Conservation (phyloP, 2,797 vertebrate genomes). For the Apodemus agrarius region DNA sequence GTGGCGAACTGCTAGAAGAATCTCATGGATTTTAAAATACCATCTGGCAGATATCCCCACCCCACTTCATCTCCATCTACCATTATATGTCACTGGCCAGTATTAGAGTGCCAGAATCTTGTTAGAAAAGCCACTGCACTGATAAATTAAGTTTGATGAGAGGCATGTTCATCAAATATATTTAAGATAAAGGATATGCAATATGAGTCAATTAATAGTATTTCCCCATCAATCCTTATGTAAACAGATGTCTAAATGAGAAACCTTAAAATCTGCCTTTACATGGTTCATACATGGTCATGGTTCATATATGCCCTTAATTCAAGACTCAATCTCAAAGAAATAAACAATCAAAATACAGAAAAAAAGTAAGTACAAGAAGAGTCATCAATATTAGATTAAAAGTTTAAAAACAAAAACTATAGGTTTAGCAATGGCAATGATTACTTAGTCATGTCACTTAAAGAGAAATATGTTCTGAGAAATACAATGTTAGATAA, state of each 20-base stretch:
- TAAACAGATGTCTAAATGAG: neutral
- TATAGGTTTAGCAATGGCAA: neutral
- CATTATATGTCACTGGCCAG: neutral
- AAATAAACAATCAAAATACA: neutral
- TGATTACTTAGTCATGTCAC: neutral
- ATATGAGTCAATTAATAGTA: neutral
- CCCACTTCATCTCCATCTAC: neutral
- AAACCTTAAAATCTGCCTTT: neutral
- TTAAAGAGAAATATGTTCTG: neutral
- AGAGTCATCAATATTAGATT: neutral
- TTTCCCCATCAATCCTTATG: neutral
- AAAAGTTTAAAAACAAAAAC: constrained; percentile 29
- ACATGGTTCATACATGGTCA: too few species aligned
- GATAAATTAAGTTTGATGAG: neutral
- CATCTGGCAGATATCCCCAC: neutral
- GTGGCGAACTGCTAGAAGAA: neutral
- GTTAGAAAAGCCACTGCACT: neutral
- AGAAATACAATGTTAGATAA: neutral
- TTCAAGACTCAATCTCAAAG: neutral
- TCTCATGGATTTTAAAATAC: neutral
- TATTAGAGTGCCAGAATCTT: neutral
- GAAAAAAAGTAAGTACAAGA: neutral
- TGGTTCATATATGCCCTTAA: neutral
- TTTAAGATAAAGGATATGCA: neutral
- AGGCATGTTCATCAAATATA: neutral